These are phyloP conservation scores for Macrochelys suwanniensis DNA, from an alignment of 2,797 vertebrate species.

Conservation along the genomic window DNA sequence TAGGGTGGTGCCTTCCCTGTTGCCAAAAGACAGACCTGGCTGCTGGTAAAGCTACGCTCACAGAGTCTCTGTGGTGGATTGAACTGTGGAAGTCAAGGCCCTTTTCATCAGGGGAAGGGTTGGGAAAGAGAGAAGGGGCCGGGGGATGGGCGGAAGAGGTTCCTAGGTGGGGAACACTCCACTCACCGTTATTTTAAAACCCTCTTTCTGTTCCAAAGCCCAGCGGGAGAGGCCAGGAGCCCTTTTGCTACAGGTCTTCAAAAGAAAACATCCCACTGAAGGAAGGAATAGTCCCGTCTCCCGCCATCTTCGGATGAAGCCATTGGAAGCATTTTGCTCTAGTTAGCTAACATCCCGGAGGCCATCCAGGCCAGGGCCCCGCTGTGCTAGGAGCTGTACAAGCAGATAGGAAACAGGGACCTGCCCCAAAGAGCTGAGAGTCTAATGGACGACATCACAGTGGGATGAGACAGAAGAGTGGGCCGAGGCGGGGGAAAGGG, in stretches of 20 bases:
- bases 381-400: background rate
- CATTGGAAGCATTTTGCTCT: background rate
- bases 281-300: background rate
- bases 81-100: background rate
- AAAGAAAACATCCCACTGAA: background rate
- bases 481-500: background rate
- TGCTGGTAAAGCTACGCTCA: background rate
- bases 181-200: background rate
- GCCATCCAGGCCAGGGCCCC: background rate
- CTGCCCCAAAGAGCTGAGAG: background rate
- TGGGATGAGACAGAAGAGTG: background rate
- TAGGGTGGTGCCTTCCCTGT: background rate
- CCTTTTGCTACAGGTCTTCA: background rate
- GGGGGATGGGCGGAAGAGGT: background rate
- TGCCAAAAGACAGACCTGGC: background rate
- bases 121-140: background rate
- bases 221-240: background rate
- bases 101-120: no score
- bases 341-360: background rate
- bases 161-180: background rate
- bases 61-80: background rate
- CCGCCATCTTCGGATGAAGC: rapidly evolving
- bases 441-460: no score
- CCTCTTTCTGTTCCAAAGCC: rapidly evolving
- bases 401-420: background rate